Base-by-base conservation (phyloP, 2,113 vertebrate species). In the Paradoxurus hermaphroditus region DNA sequence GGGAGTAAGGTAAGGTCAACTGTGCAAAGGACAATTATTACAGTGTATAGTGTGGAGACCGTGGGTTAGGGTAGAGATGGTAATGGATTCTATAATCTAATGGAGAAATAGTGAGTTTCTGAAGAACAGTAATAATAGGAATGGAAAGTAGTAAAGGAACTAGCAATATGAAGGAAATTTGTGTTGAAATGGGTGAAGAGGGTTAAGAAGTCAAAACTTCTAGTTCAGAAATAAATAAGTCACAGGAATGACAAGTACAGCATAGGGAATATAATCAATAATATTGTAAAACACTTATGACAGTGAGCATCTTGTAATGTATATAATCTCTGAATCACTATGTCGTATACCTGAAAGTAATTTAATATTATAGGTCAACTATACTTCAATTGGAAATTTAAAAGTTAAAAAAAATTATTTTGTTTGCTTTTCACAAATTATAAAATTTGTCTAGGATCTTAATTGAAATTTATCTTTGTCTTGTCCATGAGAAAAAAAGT, bases 31-130 rank as follows among this genome's bases (percentile, higher is more conserved):
- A 72, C 7, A 10, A 13, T 41, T 81, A 41, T 73, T 96, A 79
- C 1, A 91, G 36, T n/a, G 8, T 62, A 9, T 7, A 27, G 41
- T 27, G 14, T 91, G 68, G 46, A 85, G 68, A 68, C 25, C 41
- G 34, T 85, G 46, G 34, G 21, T 56, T 5, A 91, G 34, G 21
- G 4, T 84, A 84, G 70, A 46, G 46, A 63, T 62, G 63, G 4
- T 46, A 46, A 16, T 93, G 53, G 41, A 82, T 82, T 72, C 41
- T 95, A 84, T 82, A 63, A 77, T 86, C 31, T 85, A 13, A 46
- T 39, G 49, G 63, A 70, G 65, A 93, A 97, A 81, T 53, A 81
- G n/a, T 91, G 82, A 95, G 14, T 77, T 79, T 93, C 46, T 91
- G 31, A 81, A 88, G n/a, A 88, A 81, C 18, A 75, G n/a, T 5